Base-by-base conservation (phyloP, 2,113 vertebrate species). In the Chunga burmeisteri region DNA sequence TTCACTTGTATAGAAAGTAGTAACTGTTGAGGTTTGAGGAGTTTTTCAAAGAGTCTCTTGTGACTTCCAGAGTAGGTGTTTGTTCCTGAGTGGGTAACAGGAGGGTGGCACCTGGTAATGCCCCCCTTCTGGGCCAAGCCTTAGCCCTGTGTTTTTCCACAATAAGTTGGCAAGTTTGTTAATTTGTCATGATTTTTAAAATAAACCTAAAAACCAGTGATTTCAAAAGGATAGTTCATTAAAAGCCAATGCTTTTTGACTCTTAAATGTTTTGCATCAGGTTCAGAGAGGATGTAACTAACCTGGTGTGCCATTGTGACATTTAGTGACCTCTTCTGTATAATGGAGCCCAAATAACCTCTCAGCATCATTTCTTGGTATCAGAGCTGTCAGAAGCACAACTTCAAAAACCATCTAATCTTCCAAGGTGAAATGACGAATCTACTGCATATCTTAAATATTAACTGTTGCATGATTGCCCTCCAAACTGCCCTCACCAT, bases 1-100 rank as follows among this genome's bases (percentile, higher is more conserved):
- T 97, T 98, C 92, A 26, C 84, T 98, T 97, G 93, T 81, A 49
- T 90, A 75, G 82, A 83, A 97, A 73, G 74, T 87, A 94, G 93
- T 95, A 97, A 96, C 75, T 74, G 59, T 49, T 73, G 95, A 86
- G 95, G 50, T 79, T 96, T 96, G 67, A 70, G 75, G 95, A 87
- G 91, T 89, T 94, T 94, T 65, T 77, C 71, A 68, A 67, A 89
- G 68, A 94, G 68, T 91, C 63, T 92, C 52, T 94, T 84, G 90
- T 72, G 68, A 75, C 90, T 98, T 95, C 66, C 86, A 95, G 88
- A 88, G 74, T 73, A 90, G 86, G 90, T 78, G 56, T 27, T 81
- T 20, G 29, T 47, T 68, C 71, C 16, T 46, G 32, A 56, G 50
- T 81, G 77, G 73, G 73, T 36, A 42, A 70, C 7, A 70, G 46